Evolutionary conservation across 2,797 vertebrate genomes (phyloP), one percentile per base, ranked within the genome.

Genomic region (Megalops cyprinoides): DNA sequence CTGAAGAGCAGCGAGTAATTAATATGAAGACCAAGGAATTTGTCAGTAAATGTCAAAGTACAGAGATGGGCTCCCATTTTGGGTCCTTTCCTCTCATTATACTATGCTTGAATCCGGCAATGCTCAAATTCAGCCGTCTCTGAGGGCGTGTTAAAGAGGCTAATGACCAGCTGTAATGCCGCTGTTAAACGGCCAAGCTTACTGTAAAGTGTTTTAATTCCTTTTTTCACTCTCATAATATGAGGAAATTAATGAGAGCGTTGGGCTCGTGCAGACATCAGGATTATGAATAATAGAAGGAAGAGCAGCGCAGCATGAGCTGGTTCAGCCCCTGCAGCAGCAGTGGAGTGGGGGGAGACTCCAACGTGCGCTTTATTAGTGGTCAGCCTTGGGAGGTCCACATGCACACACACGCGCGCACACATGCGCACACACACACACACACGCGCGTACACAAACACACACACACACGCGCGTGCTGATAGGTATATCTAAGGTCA

Each of bases 81-180:
- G 1, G 4, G 37, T n/a, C 42, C 5, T n/a, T 39, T 39, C 34
- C 56, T 78, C 76, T 51, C 25, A 51, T 67, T 67, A 62, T 25
- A 67, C 44, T 12, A 42, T 31, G n/a, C n/a, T n/a, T n/a, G n/a
- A n/a, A n/a, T n/a, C n/a, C n/a, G n/a, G n/a, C 69, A 14, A 15
- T 31, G 46, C 58, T 42, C 75, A 51, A 56, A 74, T 79, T 77
- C 86, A 78, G 75, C 79, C 83, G 56, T 90, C 92, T 90, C 92
- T 44, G 84, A 85, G 90, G 90, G 91, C 83, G 82, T 71, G 89
- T 93, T 93, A 89, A 91, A 89, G 88, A 92, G 90, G 90, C 91
- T 92, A 94, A 95, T 93, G 93, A 92, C 93, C 87, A 88, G 85
- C 91, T 85, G 88, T 92, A 91, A 94, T 90, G 84, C 91, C 87